phyloP scores from a whole-genome alignment of 2,888 invertebrate genomes.

The Sialis fuliginosa region DNA sequence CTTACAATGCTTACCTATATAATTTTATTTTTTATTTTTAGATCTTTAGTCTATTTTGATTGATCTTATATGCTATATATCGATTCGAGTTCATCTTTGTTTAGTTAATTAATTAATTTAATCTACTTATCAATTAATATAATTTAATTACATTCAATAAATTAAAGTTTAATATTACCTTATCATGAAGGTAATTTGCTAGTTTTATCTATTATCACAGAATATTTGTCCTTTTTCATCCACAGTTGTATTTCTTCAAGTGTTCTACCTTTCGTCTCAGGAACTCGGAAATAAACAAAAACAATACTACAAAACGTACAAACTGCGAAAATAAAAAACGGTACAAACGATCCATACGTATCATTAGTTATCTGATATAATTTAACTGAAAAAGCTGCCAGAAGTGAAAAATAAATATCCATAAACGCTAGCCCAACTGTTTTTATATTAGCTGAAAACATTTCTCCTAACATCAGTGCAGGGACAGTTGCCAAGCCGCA shows the following conservation, averaged over 20 bases:
- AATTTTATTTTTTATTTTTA: too few relatives aligned
- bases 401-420: slow-evolving; percentile 3
- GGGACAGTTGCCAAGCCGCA: slow-evolving; percentile 1
- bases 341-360: slow-evolving; percentile 1
- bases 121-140: too few relatives aligned
- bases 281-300: slow-evolving; percentile 12
- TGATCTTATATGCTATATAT: too few relatives aligned
- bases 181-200: too few relatives aligned
- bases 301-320: neutral
- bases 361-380: neutral
- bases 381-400: neutral
- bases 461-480: neutral
- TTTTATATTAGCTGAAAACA: slow-evolving; percentile 4
- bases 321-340: slow-evolving; percentile 2
- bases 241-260: slow-evolving; percentile 5
- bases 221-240: slow-evolving; percentile 13
- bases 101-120: too few relatives aligned
- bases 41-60: too few relatives aligned
- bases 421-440: slow-evolving; percentile 2
- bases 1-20: too few relatives aligned
- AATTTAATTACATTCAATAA: too few relatives aligned
- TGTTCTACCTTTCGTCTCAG: slow-evolving; percentile 4
- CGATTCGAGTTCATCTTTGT: too few relatives aligned
- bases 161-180: too few relatives aligned
- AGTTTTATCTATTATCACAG: too few relatives aligned